phyloP scores from a whole-genome alignment of 2,888 invertebrate species.

The Ochropacha duplaris region DNA sequence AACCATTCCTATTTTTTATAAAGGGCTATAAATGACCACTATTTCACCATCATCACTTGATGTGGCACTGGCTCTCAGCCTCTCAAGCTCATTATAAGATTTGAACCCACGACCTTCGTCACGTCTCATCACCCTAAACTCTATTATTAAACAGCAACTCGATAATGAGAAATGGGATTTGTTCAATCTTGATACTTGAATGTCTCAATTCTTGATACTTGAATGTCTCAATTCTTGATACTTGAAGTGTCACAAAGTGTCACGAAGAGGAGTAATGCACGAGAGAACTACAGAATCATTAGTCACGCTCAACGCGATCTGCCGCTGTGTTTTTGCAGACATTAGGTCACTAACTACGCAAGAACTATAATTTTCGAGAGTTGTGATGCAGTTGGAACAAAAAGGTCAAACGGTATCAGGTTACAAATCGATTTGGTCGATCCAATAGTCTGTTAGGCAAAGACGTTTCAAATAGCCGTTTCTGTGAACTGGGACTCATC shows the following conservation, averaged over 20 bases:
- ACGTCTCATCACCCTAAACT: too few species aligned
- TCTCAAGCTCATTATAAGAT: too few species aligned
- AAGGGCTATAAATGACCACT: too few species aligned
- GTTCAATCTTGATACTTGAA: background rate
- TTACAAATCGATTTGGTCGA: background rate
- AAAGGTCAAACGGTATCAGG: background rate
- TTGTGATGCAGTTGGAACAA: background rate
- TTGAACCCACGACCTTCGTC: too few species aligned
- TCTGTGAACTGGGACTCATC: too few species aligned
- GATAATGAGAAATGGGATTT: background rate
- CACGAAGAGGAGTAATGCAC: background rate
- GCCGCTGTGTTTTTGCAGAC: background rate
- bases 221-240: background rate
- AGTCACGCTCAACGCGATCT: background rate
- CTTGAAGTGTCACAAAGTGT: background rate
- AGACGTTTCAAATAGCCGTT: too few species aligned
- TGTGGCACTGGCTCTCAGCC: too few species aligned
- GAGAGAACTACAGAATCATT: background rate
- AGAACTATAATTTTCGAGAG: background rate
- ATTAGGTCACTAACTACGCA: background rate
- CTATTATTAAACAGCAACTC: background rate
- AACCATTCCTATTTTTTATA: too few species aligned
- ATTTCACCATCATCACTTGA: too few species aligned
- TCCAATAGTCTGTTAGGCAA: background rate
- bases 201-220: background rate